A percentile compares a stretch with the other conserved stretches of the same genome.
Evolutionary conservation across 2,797 vertebrate genomes (phyloP).

Genomic region (Peromyscus attwateri): DNA sequence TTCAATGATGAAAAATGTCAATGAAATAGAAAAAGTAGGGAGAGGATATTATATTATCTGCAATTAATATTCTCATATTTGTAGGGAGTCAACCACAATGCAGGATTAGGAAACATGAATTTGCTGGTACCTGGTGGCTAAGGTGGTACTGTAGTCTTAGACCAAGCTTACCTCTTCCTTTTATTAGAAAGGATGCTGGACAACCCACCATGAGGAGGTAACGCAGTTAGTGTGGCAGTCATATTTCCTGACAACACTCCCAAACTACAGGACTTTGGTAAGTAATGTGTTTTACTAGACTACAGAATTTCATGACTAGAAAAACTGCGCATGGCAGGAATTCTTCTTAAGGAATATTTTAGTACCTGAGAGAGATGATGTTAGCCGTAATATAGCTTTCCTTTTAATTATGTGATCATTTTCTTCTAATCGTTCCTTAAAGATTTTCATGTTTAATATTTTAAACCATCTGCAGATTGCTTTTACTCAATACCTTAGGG

Average conservation of each 20-base stretch:
- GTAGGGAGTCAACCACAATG: background rate
- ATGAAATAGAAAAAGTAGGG: background rate
- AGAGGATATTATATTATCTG: slow-evolving; percentile 26
- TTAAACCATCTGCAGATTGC: slow-evolving; percentile 23
- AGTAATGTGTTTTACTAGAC: background rate
- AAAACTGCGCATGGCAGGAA: background rate
- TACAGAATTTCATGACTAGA: slow-evolving; percentile 2
- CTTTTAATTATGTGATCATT: slow-evolving; percentile 42
- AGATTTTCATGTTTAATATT: slow-evolving; percentile 41
- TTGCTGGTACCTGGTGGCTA: background rate
- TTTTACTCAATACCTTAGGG: background rate
- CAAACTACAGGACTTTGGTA: background rate
- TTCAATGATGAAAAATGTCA: slow-evolving; percentile 26
- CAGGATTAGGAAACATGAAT: background rate
- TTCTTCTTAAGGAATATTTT: slow-evolving; percentile 53
- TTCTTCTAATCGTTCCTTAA: slow-evolving; percentile 39
- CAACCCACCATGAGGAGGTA: background rate
- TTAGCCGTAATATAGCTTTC: slow-evolving; percentile 1
- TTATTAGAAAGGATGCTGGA: background rate
- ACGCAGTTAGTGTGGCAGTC: background rate
- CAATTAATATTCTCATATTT: background rate
- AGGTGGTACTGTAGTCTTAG: background rate
- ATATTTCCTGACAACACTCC: background rate
- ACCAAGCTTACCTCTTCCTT: background rate
- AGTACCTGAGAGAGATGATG: slow-evolving; percentile 1